Evolutionary conservation across 2,113 vertebrate genomes (phyloP).

Genomic region (Diphyllodes magnificus): DNA sequence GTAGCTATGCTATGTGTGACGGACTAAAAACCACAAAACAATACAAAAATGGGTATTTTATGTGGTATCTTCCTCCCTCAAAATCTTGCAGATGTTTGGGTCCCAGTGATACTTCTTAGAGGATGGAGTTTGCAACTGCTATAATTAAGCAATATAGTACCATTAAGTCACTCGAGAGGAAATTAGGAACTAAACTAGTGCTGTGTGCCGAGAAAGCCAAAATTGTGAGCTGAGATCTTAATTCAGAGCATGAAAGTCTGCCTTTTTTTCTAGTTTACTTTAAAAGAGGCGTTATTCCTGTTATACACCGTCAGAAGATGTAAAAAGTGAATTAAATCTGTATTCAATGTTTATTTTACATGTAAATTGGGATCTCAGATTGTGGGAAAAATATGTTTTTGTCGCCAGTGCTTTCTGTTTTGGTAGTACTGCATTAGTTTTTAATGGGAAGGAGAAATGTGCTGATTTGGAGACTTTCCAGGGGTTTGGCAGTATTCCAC

Average conservation of each 20-base stretch:
- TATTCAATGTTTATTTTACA: slow-evolving; percentile 66
- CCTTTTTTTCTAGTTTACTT: slow-evolving; percentile 56
- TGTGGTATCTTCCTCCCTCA: slow-evolving; percentile 65
- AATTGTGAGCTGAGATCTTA: slow-evolving; percentile 75
- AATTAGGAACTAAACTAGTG: slow-evolving; percentile 77
- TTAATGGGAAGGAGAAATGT: slow-evolving; percentile 70
- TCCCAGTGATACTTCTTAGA: slow-evolving; percentile 74
- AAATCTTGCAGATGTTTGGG: slow-evolving; percentile 76
- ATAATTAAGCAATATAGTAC: slow-evolving; percentile 79
- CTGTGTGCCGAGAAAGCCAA: slow-evolving; percentile 72
- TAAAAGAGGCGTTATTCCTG: slow-evolving; percentile 66
- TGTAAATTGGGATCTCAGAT: slow-evolving; percentile 64
- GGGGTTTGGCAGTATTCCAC: slow-evolving; percentile 70
- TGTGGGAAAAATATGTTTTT: slow-evolving; percentile 57
- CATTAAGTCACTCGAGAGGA: slow-evolving; percentile 79
- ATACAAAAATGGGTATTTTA: slow-evolving; percentile 66
- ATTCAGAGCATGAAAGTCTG: slow-evolving; percentile 64
- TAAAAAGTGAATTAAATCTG: slow-evolving; percentile 62
- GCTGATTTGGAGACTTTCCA: slow-evolving; percentile 70
- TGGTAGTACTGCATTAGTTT: slow-evolving; percentile 58
- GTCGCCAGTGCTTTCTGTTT: slow-evolving; percentile 60
- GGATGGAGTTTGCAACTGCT: slow-evolving; percentile 72
- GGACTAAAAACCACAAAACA: slow-evolving; percentile 70
- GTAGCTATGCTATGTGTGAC: slow-evolving; percentile 50
- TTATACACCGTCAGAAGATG: slow-evolving; percentile 45